Conservation (phyloP, 2,797 vertebrate genomes). For the Karalla daura region DNA sequence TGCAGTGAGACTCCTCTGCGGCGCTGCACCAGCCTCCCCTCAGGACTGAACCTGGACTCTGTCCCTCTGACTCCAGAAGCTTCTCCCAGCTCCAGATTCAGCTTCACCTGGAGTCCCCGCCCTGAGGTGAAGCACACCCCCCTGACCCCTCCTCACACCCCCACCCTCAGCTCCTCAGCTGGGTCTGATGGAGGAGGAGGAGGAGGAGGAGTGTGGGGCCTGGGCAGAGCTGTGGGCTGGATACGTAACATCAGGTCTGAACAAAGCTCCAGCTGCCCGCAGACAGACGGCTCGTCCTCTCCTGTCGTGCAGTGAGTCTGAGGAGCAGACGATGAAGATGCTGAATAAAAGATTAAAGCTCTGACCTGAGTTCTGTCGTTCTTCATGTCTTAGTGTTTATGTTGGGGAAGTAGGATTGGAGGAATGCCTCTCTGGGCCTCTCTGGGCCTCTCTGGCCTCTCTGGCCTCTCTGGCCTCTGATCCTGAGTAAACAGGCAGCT, state of each 20-base stretch:
- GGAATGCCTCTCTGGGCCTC: too few species aligned
- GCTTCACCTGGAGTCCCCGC: conserved; percentile 13
- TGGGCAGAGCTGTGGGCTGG: conserved; percentile 42
- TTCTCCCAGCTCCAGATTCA: conserved; percentile 1
- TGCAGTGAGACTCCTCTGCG: conserved; percentile 39
- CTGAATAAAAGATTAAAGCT: conserved; percentile 15
- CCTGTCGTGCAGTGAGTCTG: background rate
- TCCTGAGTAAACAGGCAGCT: background rate
- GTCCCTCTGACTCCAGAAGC: conserved; percentile 14
- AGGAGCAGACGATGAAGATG: background rate
- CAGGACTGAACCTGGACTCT: conserved; percentile 21
- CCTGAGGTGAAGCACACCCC: background rate
- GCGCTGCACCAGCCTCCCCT: conserved; percentile 51
- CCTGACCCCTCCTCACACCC: conserved; percentile 54
- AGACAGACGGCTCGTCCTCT: background rate
- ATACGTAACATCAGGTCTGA: conserved; percentile 27
- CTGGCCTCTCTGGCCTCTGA: background rate
- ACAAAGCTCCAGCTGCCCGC: background rate
- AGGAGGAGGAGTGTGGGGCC: conserved; percentile 30
- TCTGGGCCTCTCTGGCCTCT: background rate
- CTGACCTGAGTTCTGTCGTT: too few species aligned
- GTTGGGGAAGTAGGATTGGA: too few species aligned
- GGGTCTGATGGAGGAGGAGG: conserved; percentile 16
- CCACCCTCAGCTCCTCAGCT: conserved; percentile 8
- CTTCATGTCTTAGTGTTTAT: too few species aligned